Evolutionary conservation across 2,888 invertebrate species (phyloP).

Genomic region (Lycocerus yunnanus): DNA sequence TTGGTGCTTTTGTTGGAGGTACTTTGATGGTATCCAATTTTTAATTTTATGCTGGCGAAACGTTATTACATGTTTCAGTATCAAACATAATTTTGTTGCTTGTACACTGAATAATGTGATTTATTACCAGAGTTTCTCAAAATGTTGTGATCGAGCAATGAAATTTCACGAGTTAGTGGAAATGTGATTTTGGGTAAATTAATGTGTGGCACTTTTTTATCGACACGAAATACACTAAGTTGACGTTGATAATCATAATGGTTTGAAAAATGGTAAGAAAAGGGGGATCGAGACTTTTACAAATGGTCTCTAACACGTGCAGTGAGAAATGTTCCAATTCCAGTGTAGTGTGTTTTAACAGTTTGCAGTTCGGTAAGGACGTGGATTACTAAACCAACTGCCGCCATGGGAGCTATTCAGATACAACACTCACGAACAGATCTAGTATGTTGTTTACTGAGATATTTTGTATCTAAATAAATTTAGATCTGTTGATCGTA

Average conservation of each 20-base stretch:
- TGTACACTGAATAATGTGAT: neutral
- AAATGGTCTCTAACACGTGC: conserved; percentile 29
- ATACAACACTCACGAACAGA: conserved; percentile 27
- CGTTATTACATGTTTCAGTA: neutral
- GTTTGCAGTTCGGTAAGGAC: conserved; percentile 30
- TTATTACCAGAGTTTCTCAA: neutral
- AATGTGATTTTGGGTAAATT: neutral
- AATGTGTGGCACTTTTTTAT: neutral
- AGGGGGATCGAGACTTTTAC: conserved; percentile 13
- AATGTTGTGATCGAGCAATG: neutral
- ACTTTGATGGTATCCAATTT: neutral
- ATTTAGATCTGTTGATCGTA: conserved; percentile 21
- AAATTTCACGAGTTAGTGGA: too few relatives aligned
- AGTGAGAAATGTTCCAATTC: conserved; percentile 28
- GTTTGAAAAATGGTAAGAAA: conserved; percentile 2
- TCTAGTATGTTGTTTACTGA: conserved; percentile 24
- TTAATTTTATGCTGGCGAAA: neutral
- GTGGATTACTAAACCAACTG: conserved; percentile 33
- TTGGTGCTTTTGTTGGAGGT: neutral
- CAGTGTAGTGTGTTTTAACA: conserved; percentile 28
- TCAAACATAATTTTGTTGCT: neutral
- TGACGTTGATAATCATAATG: neutral
- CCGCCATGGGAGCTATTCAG: conserved; percentile 31
- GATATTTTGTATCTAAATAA: conserved; percentile 18
- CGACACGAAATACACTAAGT: conserved; percentile 1